Evolutionary conservation across 2,113 vertebrate species (phyloP).

Genomic region (Pseudorectes ferrugineus): DNA sequence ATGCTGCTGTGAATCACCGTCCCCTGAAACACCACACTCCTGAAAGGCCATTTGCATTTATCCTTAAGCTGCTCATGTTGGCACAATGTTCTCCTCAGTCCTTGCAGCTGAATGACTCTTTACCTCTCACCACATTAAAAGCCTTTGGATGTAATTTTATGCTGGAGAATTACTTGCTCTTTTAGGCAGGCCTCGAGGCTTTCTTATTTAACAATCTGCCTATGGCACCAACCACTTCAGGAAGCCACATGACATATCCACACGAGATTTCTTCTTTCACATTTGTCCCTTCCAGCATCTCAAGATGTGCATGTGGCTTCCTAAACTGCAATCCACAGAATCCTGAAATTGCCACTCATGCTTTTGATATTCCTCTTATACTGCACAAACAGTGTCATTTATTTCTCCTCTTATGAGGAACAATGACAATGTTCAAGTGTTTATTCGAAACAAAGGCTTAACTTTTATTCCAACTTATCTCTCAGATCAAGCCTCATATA

Average conservation of each 20-base stretch:
- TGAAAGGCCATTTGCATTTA: not conserved
- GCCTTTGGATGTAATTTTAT: not conserved
- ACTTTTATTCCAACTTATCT: not conserved
- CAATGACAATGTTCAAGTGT: not conserved
- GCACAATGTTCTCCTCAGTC: not conserved
- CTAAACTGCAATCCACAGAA: not conserved
- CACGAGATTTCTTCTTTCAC: not conserved
- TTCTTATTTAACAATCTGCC: not conserved
- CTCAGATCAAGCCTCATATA: not conserved
- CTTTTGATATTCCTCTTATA: not conserved
- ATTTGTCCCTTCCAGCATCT: not conserved
- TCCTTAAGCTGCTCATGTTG: not conserved
- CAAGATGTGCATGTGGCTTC: not conserved
- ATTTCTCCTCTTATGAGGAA: not conserved
- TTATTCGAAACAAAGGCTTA: not conserved
- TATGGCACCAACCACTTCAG: not conserved
- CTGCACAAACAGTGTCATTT: not conserved
- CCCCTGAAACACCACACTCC: not conserved
- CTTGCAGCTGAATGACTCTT: not conserved
- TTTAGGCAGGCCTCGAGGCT: not conserved
- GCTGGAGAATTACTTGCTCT: not conserved
- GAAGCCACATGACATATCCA: not conserved
- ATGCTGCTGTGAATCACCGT: not conserved
- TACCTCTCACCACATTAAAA: not conserved
- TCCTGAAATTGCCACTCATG: not conserved